Conservation (phyloP, 2,113 vertebrate genomes). For the Lepisosteus oculatus region DNA sequence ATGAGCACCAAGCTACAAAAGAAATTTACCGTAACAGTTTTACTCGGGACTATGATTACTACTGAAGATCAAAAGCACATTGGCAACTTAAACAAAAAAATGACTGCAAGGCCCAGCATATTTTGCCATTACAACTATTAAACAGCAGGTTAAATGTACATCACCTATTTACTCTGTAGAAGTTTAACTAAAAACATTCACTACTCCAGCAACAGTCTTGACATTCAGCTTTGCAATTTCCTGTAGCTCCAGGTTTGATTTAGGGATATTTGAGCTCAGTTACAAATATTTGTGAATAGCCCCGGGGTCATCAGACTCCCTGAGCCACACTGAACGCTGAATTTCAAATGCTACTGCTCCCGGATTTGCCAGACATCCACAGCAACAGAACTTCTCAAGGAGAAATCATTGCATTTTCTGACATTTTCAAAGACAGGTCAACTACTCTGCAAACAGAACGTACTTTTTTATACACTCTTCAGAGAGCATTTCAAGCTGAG, state of each 20-base stretch:
- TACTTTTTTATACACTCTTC: neutral
- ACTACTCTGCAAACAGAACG: neutral
- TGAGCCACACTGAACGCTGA: slow-evolving; percentile 1
- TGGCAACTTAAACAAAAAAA: too few species aligned
- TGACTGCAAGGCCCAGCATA: too few species aligned
- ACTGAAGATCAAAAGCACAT: too few species aligned
- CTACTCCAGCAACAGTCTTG: neutral
- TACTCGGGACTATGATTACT: too few species aligned
- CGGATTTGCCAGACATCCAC: neutral
- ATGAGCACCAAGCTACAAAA: neutral
- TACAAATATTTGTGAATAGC: slow-evolving; percentile 6
- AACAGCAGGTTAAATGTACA: neutral
- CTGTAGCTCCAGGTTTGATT: neutral
- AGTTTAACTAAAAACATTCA: neutral
- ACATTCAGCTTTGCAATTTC: neutral
- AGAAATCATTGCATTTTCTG: neutral
- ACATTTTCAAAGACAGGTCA: slow-evolving; percentile 7
- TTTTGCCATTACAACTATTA: neutral
- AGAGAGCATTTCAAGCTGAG: neutral
- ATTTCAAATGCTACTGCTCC: slow-evolving; percentile 1
- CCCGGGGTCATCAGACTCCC: neutral
- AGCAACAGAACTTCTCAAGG: neutral
- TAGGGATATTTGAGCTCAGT: slow-evolving; percentile 1
- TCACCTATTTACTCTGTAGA: neutral
- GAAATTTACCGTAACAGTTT: too few species aligned